Base-by-base conservation (phyloP, 2,888 invertebrate genomes). In the Melanostoma mellinum region DNA sequence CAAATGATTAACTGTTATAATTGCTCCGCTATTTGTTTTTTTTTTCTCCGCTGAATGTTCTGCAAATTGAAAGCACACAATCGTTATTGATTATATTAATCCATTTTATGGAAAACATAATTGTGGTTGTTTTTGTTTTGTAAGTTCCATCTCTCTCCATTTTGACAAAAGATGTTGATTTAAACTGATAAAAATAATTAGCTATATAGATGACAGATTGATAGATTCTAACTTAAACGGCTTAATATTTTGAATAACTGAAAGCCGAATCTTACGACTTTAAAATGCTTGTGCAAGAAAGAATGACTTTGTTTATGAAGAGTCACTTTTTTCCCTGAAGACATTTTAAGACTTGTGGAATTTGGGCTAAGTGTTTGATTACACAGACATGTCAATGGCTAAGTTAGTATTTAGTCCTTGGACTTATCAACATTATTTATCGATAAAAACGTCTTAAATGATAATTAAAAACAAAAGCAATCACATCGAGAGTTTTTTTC, bases 61-160 rank as follows among this genome's bases (percentile, higher is more conserved):
- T 40, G 6, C 72, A 82, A 78, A 78, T 82, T 58, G 68, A 74
- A 78, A 82, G 78, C 81, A 67, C 82, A 82, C 78, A 65, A 52
- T 44, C 40, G 2, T 48, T 63, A 20, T 46, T n/a, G 6, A 53
- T 58, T 42, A 35, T 2, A 53, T 35, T 30, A 52, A 30, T 32
- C 0, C 35, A 10, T 30, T 5, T 1, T 42, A 6, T 38, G 3
- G 10, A 58, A 8, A 61, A 42, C 20, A 20, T 20, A 20, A 20
- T 20, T 61, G 61, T 61, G 67, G 56, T 56, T 82, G 78, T 50
- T 77, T 68, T 82, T 71, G 76, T 40, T 56, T 76, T 67, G 67
- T 9, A 6, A 6, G 46, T 35, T 9, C 1, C 20, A 30, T 48
- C 6, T 30, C 30, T 36, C 48, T 20, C n/a, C 30, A 8, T 56